These are phyloP conservation scores for Drosophila putrida DNA, from an alignment of 2,888 invertebrate genomes.

Conservation along the genomic window DNA sequence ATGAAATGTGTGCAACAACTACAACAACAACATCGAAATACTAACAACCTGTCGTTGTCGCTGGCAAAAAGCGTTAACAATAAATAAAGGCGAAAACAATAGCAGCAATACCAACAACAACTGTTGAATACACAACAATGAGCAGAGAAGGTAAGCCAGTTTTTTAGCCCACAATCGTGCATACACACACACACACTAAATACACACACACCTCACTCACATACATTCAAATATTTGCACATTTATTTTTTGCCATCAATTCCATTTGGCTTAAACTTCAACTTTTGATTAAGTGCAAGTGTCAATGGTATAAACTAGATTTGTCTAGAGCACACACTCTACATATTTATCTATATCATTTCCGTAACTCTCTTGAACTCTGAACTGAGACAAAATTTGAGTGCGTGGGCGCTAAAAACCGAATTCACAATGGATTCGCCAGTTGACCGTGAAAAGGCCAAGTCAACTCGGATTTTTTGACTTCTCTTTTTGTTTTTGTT, in stretches of 20 bases:
- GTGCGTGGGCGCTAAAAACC: slow-evolving; percentile 48
- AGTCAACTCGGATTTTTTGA: slow-evolving; percentile 31
- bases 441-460: slow-evolving; percentile 68
- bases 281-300: slow-evolving; percentile 41
- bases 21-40: slow-evolving; percentile 45
- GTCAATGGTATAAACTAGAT: slow-evolving; percentile 23
- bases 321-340: not conserved
- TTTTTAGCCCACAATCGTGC: slow-evolving; percentile 64
- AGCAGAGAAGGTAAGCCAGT: slow-evolving; percentile 81
- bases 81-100: slow-evolving; percentile 73
- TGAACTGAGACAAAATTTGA: slow-evolving; percentile 8
- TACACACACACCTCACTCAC: slow-evolving; percentile 15
- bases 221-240: slow-evolving; percentile 18
- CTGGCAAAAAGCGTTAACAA: slow-evolving; percentile 78
- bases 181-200: slow-evolving; percentile 28
- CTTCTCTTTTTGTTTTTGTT: slow-evolving; percentile 1
- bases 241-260: slow-evolving; percentile 54
- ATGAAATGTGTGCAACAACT: slow-evolving; percentile 1
- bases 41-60: slow-evolving; percentile 79
- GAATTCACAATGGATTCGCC: slow-evolving; percentile 37
- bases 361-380: slow-evolving; percentile 17
- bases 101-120: slow-evolving; percentile 38
- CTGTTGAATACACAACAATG: slow-evolving; percentile 74
- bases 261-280: slow-evolving; percentile 38
- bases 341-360: slow-evolving; percentile 10